These are phyloP conservation scores for Cheiracanthium punctorium DNA, from an alignment of 2,888 invertebrate genomes.

Conservation along the genomic window DNA sequence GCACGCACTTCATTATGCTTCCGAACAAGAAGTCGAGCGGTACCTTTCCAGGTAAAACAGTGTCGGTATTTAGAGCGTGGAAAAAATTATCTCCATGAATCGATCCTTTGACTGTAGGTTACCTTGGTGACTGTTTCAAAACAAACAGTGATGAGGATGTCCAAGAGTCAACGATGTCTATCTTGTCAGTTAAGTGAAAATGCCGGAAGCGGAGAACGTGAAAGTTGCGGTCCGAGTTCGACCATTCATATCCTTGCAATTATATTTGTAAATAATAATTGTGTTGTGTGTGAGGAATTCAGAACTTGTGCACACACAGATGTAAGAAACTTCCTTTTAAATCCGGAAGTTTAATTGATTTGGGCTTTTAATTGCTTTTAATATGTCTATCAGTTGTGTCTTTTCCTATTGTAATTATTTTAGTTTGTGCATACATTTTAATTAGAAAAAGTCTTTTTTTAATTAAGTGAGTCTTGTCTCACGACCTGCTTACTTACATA, in stretches of 20 bases:
- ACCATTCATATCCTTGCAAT: slow-evolving; percentile 77
- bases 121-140: slow-evolving; percentile 50
- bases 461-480: no score
- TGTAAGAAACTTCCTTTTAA: no score
- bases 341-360: no score
- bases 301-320: no score
- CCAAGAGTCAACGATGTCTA: slow-evolving; percentile 26
- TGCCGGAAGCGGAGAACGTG: slow-evolving; percentile 77
- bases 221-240: slow-evolving; percentile 79
- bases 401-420: no score
- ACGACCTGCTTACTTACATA: no score
- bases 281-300: no score
- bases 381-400: no score
- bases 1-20: neutral
- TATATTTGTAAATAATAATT: no score
- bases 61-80: slow-evolving; percentile 4
- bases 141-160: slow-evolving; percentile 58
- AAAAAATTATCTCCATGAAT: slow-evolving; percentile 10
- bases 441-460: no score
- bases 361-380: no score
- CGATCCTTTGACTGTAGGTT: slow-evolving; percentile 24
- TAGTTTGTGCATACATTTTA: no score
- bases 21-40: neutral
- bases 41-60: neutral
- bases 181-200: slow-evolving; percentile 28